Conservation (phyloP, 2,113 vertebrate genomes). For the Pangasianodon gigas region DNA sequence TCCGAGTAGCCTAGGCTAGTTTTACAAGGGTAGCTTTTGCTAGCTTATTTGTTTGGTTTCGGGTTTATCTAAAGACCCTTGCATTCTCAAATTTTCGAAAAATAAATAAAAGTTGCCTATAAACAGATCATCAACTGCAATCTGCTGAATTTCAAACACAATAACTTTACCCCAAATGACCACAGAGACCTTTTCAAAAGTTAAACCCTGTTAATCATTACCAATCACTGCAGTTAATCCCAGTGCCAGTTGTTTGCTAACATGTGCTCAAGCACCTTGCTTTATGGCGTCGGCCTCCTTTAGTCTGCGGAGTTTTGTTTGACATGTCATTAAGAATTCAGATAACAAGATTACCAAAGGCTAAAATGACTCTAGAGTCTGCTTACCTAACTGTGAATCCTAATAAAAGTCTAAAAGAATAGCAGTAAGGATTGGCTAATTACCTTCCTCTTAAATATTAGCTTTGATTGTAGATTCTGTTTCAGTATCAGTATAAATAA, state of each 20-base stretch:
- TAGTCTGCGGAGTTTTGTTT: background rate
- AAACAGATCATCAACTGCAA: background rate
- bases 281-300: background rate
- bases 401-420: background rate
- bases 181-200: background rate
- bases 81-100: background rate
- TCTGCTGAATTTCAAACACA: background rate
- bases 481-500: background rate
- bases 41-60: background rate
- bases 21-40: background rate
- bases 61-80: background rate
- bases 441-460: background rate
- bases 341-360: background rate
- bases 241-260: background rate
- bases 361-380: background rate
- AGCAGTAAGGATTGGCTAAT: background rate
- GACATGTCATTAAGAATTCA: background rate
- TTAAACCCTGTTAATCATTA: slow-evolving; percentile 10
- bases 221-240: background rate
- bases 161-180: background rate
- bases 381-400: slow-evolving; percentile 1
- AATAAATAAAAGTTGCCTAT: background rate
- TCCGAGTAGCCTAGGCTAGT: no score
- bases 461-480: background rate
- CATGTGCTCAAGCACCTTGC: background rate